phyloP scores from a whole-genome alignment of 1,140 invertebrate species.

The Orchestia grillus region DNA sequence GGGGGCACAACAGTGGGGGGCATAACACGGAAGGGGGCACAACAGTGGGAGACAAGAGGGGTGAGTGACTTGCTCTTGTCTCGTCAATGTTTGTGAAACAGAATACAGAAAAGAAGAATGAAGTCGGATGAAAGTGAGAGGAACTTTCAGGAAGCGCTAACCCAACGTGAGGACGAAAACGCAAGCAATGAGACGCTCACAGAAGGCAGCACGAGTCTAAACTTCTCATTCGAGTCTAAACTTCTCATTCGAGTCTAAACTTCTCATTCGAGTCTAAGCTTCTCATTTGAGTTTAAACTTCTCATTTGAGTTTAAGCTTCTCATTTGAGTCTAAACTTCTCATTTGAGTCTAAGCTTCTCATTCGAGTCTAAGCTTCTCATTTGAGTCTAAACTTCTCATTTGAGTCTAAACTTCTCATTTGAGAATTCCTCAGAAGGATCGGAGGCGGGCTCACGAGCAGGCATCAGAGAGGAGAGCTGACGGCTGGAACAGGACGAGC shows the following conservation, averaged over 20 bases:
- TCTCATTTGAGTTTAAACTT: not conserved
- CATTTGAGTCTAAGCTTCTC: no score
- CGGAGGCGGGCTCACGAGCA: not conserved
- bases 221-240: not conserved
- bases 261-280: not conserved
- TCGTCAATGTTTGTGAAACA: no score
- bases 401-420: not conserved
- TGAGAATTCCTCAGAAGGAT: not conserved
- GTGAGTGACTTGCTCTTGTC: no score
- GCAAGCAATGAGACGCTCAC: no score
- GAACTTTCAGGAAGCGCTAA: no score
- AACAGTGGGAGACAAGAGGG: no score
- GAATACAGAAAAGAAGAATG: no score
- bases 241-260: not conserved
- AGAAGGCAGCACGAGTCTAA: no score
- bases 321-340: not conserved
- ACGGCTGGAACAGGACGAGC: not conserved
- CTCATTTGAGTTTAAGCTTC: not conserved
- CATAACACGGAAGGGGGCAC: no score
- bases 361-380: not conserved
- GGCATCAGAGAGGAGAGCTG: not conserved
- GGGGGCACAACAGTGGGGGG: no score
- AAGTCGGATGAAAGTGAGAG: no score
- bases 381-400: not conserved
- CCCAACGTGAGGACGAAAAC: no score